A percentile compares a stretch with the other conserved stretches of the same genome.
Evolutionary conservation across 2,797 vertebrate species (phyloP).

Genomic region (Crossoptilon crossoptilon): DNA sequence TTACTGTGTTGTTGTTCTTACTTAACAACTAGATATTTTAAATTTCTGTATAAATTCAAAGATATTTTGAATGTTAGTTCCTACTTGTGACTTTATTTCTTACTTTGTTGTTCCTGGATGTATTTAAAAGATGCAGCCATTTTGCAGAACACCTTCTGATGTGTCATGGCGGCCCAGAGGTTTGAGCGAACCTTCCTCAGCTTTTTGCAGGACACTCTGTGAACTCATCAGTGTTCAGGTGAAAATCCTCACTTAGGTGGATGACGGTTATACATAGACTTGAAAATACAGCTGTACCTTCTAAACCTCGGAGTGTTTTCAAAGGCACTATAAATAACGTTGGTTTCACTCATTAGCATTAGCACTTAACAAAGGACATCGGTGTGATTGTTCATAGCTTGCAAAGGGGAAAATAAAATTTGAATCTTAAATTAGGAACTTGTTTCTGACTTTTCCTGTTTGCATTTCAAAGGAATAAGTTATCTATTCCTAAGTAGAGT

Average conservation of each 20-base stretch:
- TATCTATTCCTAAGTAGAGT: not conserved
- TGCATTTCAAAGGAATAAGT: not conserved
- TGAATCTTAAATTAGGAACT: not conserved
- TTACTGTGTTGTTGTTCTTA: not conserved
- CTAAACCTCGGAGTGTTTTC: not conserved
- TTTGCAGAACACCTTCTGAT: not conserved
- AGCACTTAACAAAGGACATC: not conserved
- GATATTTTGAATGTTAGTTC: not conserved
- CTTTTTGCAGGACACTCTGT: not conserved
- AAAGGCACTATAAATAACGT: not conserved
- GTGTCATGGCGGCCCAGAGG: not conserved
- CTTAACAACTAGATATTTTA: not conserved
- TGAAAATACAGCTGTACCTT: not conserved
- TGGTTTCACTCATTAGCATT: not conserved
- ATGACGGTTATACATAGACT: not conserved
- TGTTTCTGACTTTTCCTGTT: not conserved
- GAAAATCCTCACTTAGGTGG: not conserved
- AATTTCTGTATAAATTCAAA: not conserved
- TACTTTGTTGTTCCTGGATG: not conserved
- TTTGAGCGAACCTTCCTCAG: not conserved
- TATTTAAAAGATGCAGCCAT: not conserved
- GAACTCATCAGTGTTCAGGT: not conserved
- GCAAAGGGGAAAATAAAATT: not conserved
- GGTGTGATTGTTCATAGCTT: not conserved
- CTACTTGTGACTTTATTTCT: not conserved